A percentile compares a stretch with the other conserved stretches of the same genome.
Evolutionary conservation across 2,113 vertebrate genomes (phyloP).

Genomic region (Menidia beryllina): DNA sequence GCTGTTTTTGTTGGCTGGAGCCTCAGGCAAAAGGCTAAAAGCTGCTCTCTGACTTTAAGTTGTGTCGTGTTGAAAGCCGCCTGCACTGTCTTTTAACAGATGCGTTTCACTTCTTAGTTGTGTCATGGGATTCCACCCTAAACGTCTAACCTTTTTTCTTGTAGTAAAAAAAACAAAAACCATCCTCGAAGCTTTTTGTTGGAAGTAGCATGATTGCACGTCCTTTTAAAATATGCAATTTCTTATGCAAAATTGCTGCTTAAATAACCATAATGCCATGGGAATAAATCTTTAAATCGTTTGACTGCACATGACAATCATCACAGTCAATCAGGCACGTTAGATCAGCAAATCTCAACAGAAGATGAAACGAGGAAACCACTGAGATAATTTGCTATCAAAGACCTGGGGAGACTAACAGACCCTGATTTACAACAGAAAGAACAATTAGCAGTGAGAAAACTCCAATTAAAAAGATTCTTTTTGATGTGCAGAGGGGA

Average conservation of each 20-base stretch:
- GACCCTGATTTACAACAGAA: constrained; percentile 76
- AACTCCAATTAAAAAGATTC: constrained; percentile 78
- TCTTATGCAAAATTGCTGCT: background rate
- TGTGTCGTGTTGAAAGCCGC: constrained; percentile 20
- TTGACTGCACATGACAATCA: constrained; percentile 44
- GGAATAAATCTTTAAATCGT: constrained; percentile 31
- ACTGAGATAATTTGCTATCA: constrained; percentile 74
- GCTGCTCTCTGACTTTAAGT: constrained; percentile 33
- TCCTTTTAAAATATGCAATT: constrained; percentile 6
- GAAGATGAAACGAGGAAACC: constrained; percentile 71
- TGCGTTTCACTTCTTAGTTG: background rate
- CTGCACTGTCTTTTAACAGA: too few relatives aligned
- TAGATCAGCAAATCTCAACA: constrained; percentile 59
- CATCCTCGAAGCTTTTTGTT: constrained; percentile 6
- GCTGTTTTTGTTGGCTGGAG: constrained; percentile 64
- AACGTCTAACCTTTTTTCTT: background rate
- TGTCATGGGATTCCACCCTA: background rate
- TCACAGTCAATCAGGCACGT: constrained; percentile 54
- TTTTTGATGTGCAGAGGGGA: constrained; percentile 74
- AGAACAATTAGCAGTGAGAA: constrained; percentile 79
- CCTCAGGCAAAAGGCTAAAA: constrained; percentile 45
- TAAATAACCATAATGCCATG: constrained; percentile 13
- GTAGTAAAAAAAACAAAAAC: constrained; percentile 3
- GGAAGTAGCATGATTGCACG: background rate
- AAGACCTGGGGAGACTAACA: constrained; percentile 72